Conservation (phyloP, 2,888 invertebrate species). For the Salpingus planirostris region DNA sequence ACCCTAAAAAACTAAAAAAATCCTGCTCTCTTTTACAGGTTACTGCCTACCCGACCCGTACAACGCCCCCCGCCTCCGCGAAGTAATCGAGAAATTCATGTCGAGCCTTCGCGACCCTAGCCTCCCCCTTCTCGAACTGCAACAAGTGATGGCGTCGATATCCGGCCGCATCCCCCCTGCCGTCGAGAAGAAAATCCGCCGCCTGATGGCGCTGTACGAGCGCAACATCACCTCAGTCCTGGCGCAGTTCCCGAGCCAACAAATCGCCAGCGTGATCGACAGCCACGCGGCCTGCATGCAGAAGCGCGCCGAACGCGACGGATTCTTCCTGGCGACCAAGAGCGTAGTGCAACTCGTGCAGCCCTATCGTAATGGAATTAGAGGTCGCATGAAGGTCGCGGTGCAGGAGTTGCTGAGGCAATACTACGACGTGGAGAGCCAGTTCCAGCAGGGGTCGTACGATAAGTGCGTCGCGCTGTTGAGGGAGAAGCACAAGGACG, state of each 20-base stretch:
- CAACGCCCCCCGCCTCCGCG: constrained; percentile 70
- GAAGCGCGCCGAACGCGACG: constrained; percentile 84
- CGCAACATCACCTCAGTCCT: constrained; percentile 94
- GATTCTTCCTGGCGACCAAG: constrained; percentile 93
- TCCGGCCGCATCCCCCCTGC: constrained; percentile 88
- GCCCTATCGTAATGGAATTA: constrained; percentile 88
- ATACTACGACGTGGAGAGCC: constrained; percentile 88
- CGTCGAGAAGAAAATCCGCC: constrained; percentile 91
- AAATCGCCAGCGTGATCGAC: constrained; percentile 73
- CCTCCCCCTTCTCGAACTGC: constrained; percentile 87
- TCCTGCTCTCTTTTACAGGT: too few species aligned
- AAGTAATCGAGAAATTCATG: constrained; percentile 89
- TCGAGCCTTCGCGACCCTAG: constrained; percentile 85
- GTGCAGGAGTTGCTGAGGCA: constrained; percentile 88
- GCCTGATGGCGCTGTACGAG: constrained; percentile 87
- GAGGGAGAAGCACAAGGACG: constrained; percentile 84
- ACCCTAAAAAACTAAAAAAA: too few species aligned
- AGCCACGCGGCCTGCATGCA: constrained; percentile 89
- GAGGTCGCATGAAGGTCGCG: constrained; percentile 94
- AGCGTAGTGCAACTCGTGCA: constrained; percentile 90
- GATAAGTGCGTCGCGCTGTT: constrained; percentile 92
- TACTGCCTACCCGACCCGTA: constrained; percentile 84
- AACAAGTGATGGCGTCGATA: constrained; percentile 95
- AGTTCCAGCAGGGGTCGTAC: constrained; percentile 87
- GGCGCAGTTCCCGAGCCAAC: constrained; percentile 92